Base-by-base conservation (phyloP, 2,113 vertebrate species). In the Bambusicola thoracicus region DNA sequence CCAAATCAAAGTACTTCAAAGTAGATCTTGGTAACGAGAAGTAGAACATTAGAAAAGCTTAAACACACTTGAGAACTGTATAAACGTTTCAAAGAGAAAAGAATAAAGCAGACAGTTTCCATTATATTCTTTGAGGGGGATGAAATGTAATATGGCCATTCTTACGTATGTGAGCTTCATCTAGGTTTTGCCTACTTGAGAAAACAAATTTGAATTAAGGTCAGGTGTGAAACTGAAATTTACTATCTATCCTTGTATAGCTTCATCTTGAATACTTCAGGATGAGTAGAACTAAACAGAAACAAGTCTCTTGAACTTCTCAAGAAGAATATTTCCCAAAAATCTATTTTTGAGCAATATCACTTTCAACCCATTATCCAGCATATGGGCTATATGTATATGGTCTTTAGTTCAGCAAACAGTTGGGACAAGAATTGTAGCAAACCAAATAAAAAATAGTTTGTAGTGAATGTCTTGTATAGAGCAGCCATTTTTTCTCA, bases 1-100 rank as follows among this genome's bases (percentile, higher is more conserved):
- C 87, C 94, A 93, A 93, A 87, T 91, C 43, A 85, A 94, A 96
- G 75, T 80, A 91, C 79, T 92, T 91, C 93, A 63, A 29, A 94
- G 82, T 36, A 96, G 89, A 74, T 90, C 85, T 92, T 92, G 63
- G 36, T 92, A 94, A 94, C 70, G 78, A 96, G 73, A 91, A 95
- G 87, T 95, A 86, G 75, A 93, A 81, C 55, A 55, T 74, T 56
- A 55, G 81, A 95, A 90, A 82, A 43, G 61, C 55, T 79, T 81
- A 76, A 95, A 96, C 66, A 73, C 20, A 27, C 49, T 59, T 76
- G 56, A 92, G 16, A 89, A 48, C 46, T 80, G 55, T 87, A 82
- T 59, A 85, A 93, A 93, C 48, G 44, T 79, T 86, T 69, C 76
- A 86, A 87, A 90, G 38, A 80, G 59, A 15, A 63, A 94, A 95